Percentiles rank a stretch among this genome's conserved stretches.
Evolutionary conservation across 2,113 vertebrate species (phyloP).

Genomic region (Actenoides lindsayi): DNA sequence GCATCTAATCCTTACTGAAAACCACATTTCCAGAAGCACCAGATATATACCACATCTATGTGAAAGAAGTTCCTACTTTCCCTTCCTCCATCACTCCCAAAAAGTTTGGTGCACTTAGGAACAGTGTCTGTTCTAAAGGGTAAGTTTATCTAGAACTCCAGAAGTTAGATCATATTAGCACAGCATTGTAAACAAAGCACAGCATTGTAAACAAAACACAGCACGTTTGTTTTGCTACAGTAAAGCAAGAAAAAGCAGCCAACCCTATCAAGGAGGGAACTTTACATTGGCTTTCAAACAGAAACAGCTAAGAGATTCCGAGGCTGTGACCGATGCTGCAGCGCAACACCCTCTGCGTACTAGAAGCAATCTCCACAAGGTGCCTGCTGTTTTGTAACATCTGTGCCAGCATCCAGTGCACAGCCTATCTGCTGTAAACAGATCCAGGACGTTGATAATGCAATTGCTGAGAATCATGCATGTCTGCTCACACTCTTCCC

Average conservation of each 20-base stretch:
- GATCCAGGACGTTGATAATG: accelerated
- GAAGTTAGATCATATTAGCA: not conserved
- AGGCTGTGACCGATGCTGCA: not conserved
- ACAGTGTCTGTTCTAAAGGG: not conserved
- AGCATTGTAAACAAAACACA: not conserved
- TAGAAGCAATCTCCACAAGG: not conserved
- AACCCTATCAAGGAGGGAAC: not conserved
- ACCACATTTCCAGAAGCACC: not conserved
- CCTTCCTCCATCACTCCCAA: not conserved
- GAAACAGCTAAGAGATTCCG: not conserved
- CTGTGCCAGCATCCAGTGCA: not conserved
- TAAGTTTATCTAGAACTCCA: not conserved
- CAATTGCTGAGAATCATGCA: not conserved
- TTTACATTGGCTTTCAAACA: not conserved
- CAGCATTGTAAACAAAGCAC: not conserved
- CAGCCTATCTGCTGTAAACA: not conserved
- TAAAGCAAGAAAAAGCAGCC: not conserved
- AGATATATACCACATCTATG: no score
- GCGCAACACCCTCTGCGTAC: not conserved
- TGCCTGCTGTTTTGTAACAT: not conserved
- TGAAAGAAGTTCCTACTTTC: not conserved
- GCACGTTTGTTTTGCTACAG: not conserved
- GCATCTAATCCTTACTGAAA: not conserved
- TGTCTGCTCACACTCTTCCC: not conserved
- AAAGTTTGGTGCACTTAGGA: not conserved